These are phyloP conservation scores for Rattus rattus DNA, from an alignment of 2,113 vertebrate genomes.

Conservation along the genomic window DNA sequence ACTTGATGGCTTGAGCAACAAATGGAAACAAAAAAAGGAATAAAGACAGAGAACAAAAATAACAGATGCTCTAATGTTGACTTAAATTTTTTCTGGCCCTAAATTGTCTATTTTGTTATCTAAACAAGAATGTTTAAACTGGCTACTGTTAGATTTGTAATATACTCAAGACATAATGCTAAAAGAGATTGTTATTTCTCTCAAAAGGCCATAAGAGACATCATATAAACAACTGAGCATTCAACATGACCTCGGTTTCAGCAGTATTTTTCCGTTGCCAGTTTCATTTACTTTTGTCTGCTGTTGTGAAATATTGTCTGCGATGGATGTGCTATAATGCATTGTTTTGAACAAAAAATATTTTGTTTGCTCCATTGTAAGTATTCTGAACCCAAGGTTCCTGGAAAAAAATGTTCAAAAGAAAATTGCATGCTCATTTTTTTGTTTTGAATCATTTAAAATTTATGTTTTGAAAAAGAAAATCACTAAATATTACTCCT, in stretches of 20 bases:
- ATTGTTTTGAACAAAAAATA: conserved; percentile 10
- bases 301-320: conserved; percentile 7
- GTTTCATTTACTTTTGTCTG: conserved; percentile 16
- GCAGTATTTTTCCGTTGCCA: background rate
- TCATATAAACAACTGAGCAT: background rate
- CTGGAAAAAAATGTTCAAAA: conserved; percentile 30
- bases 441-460: background rate
- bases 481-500: background rate
- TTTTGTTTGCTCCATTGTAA: conserved; percentile 28
- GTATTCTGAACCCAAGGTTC: conserved; percentile 33
- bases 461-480: background rate
- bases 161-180: background rate
- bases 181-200: conserved; percentile 20
- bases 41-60: conserved; percentile 27
- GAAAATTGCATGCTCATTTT: conserved; percentile 3
- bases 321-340: background rate
- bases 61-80: background rate
- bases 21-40: conserved; percentile 2
- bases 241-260: background rate
- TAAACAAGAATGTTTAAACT: conserved; percentile 27
- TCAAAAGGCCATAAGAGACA: background rate
- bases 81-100: background rate
- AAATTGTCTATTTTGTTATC: conserved; percentile 23
- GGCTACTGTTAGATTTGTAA: background rate
- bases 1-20: background rate